A percentile compares a stretch with the other conserved stretches of the same genome.
phyloP scores from a whole-genome alignment of 2,888 invertebrate species.

The Plebejus melissa region DNA sequence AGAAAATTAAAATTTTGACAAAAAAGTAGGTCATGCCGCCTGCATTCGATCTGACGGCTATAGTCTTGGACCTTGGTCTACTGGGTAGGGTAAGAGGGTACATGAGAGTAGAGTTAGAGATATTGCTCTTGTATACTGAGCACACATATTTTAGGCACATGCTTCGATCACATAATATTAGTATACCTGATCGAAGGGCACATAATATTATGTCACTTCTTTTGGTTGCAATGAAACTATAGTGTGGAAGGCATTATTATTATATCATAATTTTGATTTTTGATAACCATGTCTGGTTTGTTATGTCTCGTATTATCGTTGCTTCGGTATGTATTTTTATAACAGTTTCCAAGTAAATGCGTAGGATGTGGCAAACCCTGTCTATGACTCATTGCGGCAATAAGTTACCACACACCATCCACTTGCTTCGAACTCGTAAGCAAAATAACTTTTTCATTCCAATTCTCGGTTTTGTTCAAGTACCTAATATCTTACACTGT shows the following conservation, averaged over 20 bases:
- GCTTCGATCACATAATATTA: too few relatives aligned
- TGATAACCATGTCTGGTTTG: not conserved
- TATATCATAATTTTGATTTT: conserved; percentile 2
- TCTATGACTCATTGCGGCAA: conserved; percentile 2
- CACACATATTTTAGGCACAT: too few relatives aligned
- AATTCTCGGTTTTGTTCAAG: not conserved
- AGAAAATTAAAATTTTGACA: too few relatives aligned
- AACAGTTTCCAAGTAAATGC: not conserved
- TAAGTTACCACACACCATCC: not conserved
- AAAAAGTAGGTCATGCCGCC: too few relatives aligned
- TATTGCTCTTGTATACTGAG: too few relatives aligned
- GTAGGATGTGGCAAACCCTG: conserved; percentile 8
- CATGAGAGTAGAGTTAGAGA: too few relatives aligned
- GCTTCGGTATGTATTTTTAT: conserved; percentile 3
- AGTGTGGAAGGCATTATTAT: not conserved
- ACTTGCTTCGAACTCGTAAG: not conserved
- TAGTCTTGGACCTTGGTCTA: too few relatives aligned
- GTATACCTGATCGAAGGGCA: too few relatives aligned
- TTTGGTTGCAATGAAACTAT: not conserved
- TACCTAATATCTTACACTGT: not conserved
- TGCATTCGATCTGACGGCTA: too few relatives aligned
- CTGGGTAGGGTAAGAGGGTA: too few relatives aligned
- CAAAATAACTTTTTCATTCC: not conserved
- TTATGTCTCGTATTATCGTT: not conserved
- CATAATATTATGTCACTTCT: too few relatives aligned